A percentile compares a stretch with the other conserved stretches of the same genome.
These are phyloP conservation scores for Agrypnia vestita DNA, from an alignment of 1,140 invertebrate species.

Conservation along the genomic window DNA sequence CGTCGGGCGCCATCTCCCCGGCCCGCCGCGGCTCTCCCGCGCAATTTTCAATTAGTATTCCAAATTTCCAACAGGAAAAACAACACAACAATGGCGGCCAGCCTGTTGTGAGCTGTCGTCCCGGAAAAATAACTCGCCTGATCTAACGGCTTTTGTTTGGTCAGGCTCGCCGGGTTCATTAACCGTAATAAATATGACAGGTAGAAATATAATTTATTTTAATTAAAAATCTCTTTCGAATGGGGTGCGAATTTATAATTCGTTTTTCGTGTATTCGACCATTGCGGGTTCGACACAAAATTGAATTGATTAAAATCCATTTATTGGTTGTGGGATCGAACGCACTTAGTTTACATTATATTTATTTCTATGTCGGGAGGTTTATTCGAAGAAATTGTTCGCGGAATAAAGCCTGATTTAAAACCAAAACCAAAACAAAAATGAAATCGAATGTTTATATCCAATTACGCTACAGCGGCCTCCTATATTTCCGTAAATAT, in stretches of 20 bases:
- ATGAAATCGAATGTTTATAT: no score
- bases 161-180: background rate
- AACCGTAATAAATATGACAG: constrained; percentile 9
- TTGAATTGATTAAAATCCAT: no score
- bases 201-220: constrained; percentile 11
- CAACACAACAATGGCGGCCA: constrained; percentile 22
- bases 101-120: constrained; percentile 13
- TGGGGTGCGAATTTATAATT: background rate
- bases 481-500: no score
- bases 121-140: constrained; percentile 15
- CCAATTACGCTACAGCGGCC: no score
- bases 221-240: background rate
- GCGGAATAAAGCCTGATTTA: no score
- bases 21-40: constrained; percentile 11
- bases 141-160: constrained; percentile 35
- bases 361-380: no score
- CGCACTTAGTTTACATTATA: no score
- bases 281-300: no score
- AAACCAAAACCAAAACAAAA: no score
- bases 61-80: constrained; percentile 28
- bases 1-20: background rate
- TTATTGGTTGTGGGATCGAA: no score
- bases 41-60: constrained; percentile 43
- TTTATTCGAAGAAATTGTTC: no score
- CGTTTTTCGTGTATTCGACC: background rate